These are phyloP conservation scores for Astreopora myriophthalma DNA, from an alignment of 64 coral and sea anemone species.

Conservation along the genomic window DNA sequence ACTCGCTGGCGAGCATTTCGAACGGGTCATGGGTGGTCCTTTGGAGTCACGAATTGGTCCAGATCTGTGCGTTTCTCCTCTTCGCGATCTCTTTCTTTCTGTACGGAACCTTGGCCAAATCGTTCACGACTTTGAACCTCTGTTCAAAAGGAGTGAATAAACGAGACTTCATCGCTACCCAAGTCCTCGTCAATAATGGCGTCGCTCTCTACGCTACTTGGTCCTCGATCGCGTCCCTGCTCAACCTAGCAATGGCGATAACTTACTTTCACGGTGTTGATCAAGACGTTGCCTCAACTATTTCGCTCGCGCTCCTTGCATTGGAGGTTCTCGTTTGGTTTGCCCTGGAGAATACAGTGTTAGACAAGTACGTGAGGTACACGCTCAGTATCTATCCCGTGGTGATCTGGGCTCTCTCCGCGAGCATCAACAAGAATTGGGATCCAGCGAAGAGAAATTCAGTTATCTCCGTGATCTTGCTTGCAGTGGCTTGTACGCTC, in stretches of 20 bases:
- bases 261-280: constrained; percentile 61
- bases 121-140: constrained; percentile 58
- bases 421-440: constrained; percentile 67
- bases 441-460: constrained; percentile 41
- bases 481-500: constrained; percentile 19
- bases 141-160: constrained; percentile 15
- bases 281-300: constrained; percentile 5
- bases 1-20: constrained; percentile 24
- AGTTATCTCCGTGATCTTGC: constrained; percentile 43
- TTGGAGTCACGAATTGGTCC: constrained; percentile 64
- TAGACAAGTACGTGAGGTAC: constrained; percentile 55
- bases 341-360: constrained; percentile 54
- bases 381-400: constrained; percentile 61
- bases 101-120: constrained; percentile 16
- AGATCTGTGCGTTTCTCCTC: constrained; percentile 24
- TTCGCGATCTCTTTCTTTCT: constrained; percentile 53
- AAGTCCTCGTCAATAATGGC: constrained; percentile 78
- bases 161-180: constrained; percentile 55
- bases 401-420: constrained; percentile 61
- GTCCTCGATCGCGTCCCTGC: constrained; percentile 77
- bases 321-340: constrained; percentile 69
- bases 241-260: constrained; percentile 66
- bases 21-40: constrained; percentile 72
- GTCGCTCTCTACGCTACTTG: constrained; percentile 81
- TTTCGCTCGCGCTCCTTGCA: constrained; percentile 48